Base-by-base conservation (phyloP, 2,113 vertebrate species). In the Zeus faber region DNA sequence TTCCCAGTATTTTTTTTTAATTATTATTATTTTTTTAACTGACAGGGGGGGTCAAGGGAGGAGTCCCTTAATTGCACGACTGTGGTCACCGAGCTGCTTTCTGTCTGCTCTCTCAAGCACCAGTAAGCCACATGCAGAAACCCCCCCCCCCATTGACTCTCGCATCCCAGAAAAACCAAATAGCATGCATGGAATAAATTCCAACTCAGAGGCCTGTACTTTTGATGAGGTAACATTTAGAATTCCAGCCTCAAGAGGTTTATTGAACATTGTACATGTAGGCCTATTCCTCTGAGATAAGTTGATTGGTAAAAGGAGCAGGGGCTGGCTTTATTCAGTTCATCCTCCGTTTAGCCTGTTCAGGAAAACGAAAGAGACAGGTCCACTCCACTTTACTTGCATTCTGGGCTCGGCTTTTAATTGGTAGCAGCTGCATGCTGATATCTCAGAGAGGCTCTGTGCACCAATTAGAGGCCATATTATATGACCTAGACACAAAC, bases 61-160 rank as follows among this genome's bases (percentile, higher is more conserved):
- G 69, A 71, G 71, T 61, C 58, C 52, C 17, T 45, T 41, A 76
- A 60, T 68, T 57, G 39, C 55, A 60, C 59, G 65, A 48, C 64
- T 56, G 69, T 58, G 75, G 72, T 79, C 58, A 53, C 24, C 10
- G 61, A 58, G 70, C 76, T 73, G 54, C 72, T 55, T 70, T 6
- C 4, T 24, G 39, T 20, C 24, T 48, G 52, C 7, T 17, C 50
- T 67, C 69, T 53, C 54, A 31, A n/a, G 45, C 40, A 54, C 16
- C 45, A 62, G 58, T 50, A 53, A 59, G 26, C n/a, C 56, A 31
- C 45, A 26, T 31, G 48, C 27, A 33, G 48, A 50, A 33, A 20
- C 27, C 27, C 26, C 25, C 7, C 44, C 23, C 22, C 25, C 9
- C 17, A 24, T 24, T 24, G 44, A 24, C 16, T 58, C 9, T n/a